Evolutionary conservation across 2,888 invertebrate species (phyloP).

Genomic region (Aspidapion aeneum): DNA sequence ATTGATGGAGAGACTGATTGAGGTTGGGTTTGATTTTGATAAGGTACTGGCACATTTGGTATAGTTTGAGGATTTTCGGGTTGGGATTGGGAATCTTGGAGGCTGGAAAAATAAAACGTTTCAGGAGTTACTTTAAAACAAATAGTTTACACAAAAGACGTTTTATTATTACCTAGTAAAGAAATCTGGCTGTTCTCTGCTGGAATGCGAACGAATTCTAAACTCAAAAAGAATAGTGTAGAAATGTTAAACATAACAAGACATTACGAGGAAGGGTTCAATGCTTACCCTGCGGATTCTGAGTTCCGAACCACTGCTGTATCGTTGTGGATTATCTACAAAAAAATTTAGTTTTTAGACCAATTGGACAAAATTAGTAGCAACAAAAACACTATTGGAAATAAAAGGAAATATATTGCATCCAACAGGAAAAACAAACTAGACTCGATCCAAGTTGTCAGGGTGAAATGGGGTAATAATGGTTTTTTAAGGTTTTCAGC

Average conservation of each 20-base stretch:
- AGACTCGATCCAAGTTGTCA: too few species aligned
- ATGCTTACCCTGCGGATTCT: slow-evolving; percentile 59
- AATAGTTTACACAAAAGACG: too few species aligned
- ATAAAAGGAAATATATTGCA: too few species aligned
- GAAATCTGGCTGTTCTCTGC: neutral
- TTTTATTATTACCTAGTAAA: neutral
- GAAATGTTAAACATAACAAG: neutral
- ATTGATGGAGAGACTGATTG: neutral
- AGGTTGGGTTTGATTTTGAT: neutral
- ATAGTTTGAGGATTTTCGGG: neutral
- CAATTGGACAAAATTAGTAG: too few species aligned
- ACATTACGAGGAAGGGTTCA: neutral
- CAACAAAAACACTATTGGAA: too few species aligned
- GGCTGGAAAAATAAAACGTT: neutral
- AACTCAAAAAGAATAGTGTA: neutral
- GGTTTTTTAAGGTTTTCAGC: too few species aligned
- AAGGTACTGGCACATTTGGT: too few species aligned
- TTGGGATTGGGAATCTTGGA: neutral
- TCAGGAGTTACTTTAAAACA: too few species aligned
- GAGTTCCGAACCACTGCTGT: slow-evolving; percentile 50
- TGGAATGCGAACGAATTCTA: neutral
- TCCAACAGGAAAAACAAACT: too few species aligned
- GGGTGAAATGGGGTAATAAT: too few species aligned
- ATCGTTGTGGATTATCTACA: slow-evolving; percentile 65
- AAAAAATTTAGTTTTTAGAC: too few species aligned